Percentiles rank a stretch among this genome's conserved stretches.
Conservation (phyloP, 2,888 invertebrate genomes). For the Pterostichus madidus region DNA sequence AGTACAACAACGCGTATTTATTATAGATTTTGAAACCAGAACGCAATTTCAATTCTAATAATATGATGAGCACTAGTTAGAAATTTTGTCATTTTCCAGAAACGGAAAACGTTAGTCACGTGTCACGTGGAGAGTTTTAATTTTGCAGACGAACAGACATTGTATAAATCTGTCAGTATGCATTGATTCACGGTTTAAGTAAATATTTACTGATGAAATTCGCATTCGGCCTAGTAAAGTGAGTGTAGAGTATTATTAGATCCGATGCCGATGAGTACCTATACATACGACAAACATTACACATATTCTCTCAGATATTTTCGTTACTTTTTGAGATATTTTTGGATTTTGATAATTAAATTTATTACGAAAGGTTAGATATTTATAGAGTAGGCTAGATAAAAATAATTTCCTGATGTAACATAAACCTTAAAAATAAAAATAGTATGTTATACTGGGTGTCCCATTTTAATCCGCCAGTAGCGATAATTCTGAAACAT, state of each 20-base stretch:
- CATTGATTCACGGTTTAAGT: constrained; percentile 39
- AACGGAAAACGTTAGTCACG: no score
- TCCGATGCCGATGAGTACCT: not conserved
- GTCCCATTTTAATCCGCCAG: no score
- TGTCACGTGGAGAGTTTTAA: not conserved
- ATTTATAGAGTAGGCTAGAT: constrained; percentile 32
- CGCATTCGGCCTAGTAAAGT: constrained; percentile 28
- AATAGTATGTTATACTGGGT: no score
- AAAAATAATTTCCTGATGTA: constrained; percentile 13
- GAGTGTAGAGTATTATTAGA: constrained; percentile 22
- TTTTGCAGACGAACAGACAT: not conserved
- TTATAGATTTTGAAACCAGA: no score
- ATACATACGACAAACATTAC: not conserved
- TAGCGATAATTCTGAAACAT: no score
- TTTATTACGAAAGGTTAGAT: constrained; percentile 35
- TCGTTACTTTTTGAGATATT: constrained; percentile 39
- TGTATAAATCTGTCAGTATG: constrained; percentile 20
- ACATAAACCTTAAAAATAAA: no score
- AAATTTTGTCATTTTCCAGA: no score
- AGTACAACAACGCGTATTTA: no score
- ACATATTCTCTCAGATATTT: constrained; percentile 17
- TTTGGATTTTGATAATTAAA: constrained; percentile 48
- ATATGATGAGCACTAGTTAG: no score
- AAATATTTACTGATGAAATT: constrained; percentile 27
- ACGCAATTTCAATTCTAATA: no score